Evolutionary conservation across 2,113 vertebrate genomes (phyloP).

Genomic region (Microcebus tavaratra): DNA sequence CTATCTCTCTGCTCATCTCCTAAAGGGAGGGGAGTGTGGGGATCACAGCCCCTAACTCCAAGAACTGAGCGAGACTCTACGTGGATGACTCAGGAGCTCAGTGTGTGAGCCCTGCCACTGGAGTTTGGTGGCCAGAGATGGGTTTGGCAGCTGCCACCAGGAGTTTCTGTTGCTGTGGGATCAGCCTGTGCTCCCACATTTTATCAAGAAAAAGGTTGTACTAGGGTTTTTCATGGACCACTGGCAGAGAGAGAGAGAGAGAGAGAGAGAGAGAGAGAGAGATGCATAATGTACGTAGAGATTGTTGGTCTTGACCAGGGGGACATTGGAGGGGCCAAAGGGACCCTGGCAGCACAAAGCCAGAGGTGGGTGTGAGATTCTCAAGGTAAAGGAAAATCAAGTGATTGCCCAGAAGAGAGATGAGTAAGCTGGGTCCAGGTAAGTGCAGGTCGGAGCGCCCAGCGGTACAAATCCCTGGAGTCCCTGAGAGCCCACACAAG

Average conservation of each 20-base stretch:
- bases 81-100: neutral
- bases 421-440: neutral
- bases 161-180: neutral
- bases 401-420: neutral
- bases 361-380: neutral
- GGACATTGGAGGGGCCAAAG: neutral
- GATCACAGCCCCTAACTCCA: neutral
- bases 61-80: neutral
- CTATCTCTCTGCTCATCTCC: neutral
- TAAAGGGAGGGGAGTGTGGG: neutral
- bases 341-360: neutral
- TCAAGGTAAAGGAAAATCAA: neutral
- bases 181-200: neutral
- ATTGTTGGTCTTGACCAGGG: neutral
- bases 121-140: neutral
- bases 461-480: neutral
- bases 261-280: neutral
- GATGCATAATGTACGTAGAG: neutral
- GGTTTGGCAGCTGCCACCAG: neutral
- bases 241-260: neutral
- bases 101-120: neutral
- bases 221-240: neutral
- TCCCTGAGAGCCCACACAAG: neutral
- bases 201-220: neutral
- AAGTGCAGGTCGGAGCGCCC: neutral